These are phyloP conservation scores for Seriola quinqueradiata DNA, from an alignment of 2,113 vertebrate species.

Conservation along the genomic window DNA sequence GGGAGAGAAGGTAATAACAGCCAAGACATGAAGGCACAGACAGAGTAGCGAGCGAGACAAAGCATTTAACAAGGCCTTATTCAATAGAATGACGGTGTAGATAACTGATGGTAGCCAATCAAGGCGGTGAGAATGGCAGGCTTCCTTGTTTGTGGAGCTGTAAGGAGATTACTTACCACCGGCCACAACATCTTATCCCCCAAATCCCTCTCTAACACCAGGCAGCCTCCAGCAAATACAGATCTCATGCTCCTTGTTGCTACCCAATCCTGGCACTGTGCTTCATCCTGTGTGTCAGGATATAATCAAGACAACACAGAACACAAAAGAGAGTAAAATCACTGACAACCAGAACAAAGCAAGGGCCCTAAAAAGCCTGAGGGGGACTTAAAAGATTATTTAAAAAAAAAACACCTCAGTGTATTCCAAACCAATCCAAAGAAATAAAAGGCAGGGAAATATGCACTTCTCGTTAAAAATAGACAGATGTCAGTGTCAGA, in stretches of 20 bases:
- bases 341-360: conserved; percentile 42
- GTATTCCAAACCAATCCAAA: conserved; percentile 18
- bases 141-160: conserved; percentile 69
- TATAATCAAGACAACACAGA: conserved; percentile 62
- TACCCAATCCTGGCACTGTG: conserved; percentile 37
- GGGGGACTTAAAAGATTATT: conserved; percentile 26
- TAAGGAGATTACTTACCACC: conserved; percentile 74
- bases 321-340: conserved; percentile 32
- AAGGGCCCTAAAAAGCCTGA: conserved; percentile 17
- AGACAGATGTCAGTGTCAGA: not conserved
- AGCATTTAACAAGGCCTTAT: conserved; percentile 55
- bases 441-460: not conserved
- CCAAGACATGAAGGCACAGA: conserved; percentile 9
- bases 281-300: conserved; percentile 48
- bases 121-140: conserved; percentile 55
- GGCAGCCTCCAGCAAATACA: conserved; percentile 65
- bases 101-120: conserved; percentile 62
- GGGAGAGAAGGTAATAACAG: conserved; percentile 19
- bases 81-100: conserved; percentile 49
- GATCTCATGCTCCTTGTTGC: conserved; percentile 58
- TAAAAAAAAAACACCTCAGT: not conserved
- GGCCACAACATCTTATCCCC: conserved; percentile 65
- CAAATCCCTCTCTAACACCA: conserved; percentile 64
- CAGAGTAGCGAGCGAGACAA: conserved; percentile 3
- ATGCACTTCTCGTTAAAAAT: not conserved